Conservation (phyloP, 1,140 invertebrate species). For the Dendrolimus punctatus region DNA sequence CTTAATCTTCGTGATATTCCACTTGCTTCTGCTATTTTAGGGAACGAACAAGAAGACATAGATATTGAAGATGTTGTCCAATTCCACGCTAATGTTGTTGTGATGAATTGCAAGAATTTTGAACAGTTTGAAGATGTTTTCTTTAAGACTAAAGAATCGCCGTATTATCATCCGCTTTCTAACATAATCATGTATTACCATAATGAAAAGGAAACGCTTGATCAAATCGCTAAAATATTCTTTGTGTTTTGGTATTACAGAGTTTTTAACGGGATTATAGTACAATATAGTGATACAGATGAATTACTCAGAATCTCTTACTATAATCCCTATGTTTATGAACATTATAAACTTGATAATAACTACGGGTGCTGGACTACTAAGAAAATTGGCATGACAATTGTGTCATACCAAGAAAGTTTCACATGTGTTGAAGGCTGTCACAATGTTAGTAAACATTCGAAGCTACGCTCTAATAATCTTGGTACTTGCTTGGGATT, state of each 20-base stretch:
- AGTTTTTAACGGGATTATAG: conserved; percentile 36
- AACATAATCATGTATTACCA: conserved; percentile 45
- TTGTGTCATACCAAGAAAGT: conserved; percentile 28
- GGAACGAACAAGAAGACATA: conserved; percentile 23
- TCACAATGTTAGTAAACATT: conserved; percentile 39
- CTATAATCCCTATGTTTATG: conserved; percentile 40
- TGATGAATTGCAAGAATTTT: conserved; percentile 33
- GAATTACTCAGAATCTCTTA: conserved; percentile 25
- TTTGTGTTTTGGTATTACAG: conserved; percentile 49
- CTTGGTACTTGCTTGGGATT: conserved; percentile 55
- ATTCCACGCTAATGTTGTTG: conserved; percentile 35
- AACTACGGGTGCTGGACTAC: conserved; percentile 43
- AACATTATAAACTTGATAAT: conserved; percentile 31
- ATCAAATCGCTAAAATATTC: conserved; percentile 37
- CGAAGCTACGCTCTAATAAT: conserved; percentile 34
- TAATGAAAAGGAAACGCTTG: conserved; percentile 11
- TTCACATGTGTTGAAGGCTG: conserved; percentile 45
- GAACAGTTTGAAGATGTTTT: conserved; percentile 36
- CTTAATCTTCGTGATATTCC: conserved; percentile 21
- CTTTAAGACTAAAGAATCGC: conserved; percentile 21
- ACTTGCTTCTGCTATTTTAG: conserved; percentile 24
- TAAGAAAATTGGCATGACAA: conserved; percentile 36
- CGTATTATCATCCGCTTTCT: conserved; percentile 48
- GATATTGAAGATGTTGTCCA: conserved; percentile 32
- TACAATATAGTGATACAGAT: conserved; percentile 32